phyloP scores from a whole-genome alignment of 2,113 vertebrate species.

The Coryphaenoides rupestris region DNA sequence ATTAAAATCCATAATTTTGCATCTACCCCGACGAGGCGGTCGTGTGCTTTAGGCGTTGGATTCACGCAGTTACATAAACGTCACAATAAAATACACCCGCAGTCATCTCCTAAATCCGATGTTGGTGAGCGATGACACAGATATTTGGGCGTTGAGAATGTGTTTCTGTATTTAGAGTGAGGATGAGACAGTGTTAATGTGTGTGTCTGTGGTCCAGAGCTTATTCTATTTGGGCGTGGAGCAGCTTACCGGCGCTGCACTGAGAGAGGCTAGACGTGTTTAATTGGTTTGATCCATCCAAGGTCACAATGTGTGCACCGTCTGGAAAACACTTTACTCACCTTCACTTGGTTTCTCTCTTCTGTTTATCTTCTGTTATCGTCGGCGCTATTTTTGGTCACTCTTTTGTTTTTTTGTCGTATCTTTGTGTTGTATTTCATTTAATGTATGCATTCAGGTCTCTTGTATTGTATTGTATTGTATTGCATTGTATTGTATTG shows the following conservation, averaged over 20 bases:
- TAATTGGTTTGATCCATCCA: slow-evolving; percentile 57
- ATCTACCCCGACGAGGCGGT: no score
- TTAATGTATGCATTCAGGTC: no score
- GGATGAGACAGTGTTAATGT: slow-evolving; percentile 62
- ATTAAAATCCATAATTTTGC: no score
- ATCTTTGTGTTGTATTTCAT: no score
- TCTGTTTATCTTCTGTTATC: slow-evolving; percentile 7
- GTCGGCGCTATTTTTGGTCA: neutral
- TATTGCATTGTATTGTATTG: no score
- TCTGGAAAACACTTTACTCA: slow-evolving; percentile 24
- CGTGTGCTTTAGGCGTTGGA: no score
- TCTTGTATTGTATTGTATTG: no score
- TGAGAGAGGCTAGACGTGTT: slow-evolving; percentile 33
- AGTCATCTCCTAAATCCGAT: no score
- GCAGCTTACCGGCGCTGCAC: neutral
- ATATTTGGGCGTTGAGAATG: slow-evolving; percentile 9
- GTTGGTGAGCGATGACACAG: no score
- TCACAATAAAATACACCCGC: no score
- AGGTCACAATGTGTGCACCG: slow-evolving; percentile 40
- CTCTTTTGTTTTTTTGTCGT: no score
- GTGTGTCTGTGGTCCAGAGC: slow-evolving; percentile 42
- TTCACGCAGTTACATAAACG: no score
- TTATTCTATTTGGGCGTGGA: slow-evolving; percentile 46
- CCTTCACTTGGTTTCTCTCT: slow-evolving; percentile 6
- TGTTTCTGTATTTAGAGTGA: slow-evolving; percentile 35